Conservation (phyloP, 2,797 vertebrate genomes). For the Melopsittacus undulatus region DNA sequence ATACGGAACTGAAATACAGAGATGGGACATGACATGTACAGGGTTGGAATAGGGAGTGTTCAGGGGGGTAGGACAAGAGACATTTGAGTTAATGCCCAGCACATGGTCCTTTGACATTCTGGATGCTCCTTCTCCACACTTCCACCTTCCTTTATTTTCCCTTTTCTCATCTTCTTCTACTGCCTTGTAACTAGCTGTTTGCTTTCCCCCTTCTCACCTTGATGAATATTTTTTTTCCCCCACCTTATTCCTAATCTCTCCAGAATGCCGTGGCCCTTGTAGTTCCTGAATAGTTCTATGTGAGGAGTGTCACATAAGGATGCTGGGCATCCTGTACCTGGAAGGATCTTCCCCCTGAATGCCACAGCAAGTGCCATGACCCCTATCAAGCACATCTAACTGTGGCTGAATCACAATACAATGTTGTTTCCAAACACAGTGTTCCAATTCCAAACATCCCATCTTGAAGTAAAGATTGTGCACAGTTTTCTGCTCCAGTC, state of each 20-base stretch:
- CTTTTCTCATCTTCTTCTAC: neutral
- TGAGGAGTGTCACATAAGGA: neutral
- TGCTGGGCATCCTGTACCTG: rapidly evolving
- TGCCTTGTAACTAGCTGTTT: neutral
- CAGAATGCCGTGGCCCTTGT: neutral
- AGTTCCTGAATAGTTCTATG: neutral
- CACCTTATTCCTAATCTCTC: neutral
- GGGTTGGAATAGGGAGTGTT: neutral
- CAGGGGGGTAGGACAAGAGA: neutral
- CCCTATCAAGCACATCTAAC: neutral
- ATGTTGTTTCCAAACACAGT: neutral
- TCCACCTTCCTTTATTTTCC: neutral
- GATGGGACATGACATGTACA: neutral
- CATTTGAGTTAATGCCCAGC: neutral
- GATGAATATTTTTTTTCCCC: rapidly evolving
- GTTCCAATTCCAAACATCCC: neutral
- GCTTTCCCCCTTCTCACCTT: neutral
- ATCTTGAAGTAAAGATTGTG: neutral
- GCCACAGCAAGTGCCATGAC: neutral
- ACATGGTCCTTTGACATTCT: neutral
- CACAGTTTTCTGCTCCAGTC: neutral
- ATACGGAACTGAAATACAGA: neutral
- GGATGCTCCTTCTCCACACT: neutral
- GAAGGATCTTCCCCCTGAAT: neutral
- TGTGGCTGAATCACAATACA: neutral